Evolutionary conservation across 1,140 invertebrate species (phyloP).

Genomic region (Trachelipus rathkii): DNA sequence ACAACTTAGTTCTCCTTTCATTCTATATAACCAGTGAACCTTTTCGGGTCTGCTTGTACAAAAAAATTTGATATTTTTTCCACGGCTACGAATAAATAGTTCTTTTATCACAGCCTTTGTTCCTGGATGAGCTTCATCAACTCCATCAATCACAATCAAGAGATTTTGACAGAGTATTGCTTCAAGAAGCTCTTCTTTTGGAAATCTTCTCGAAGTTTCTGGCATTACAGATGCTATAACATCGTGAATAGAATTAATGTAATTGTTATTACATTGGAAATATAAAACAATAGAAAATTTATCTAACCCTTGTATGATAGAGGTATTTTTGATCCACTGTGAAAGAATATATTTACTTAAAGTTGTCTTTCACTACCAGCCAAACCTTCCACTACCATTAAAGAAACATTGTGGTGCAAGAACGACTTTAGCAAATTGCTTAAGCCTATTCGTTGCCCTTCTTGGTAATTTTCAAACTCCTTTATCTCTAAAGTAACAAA

Average conservation of each 20-base stretch:
- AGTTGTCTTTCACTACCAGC: neutral
- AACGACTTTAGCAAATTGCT: neutral
- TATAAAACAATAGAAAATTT: neutral
- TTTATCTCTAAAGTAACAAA: constrained; percentile 7
- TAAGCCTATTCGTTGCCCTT: neutral
- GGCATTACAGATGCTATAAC: neutral
- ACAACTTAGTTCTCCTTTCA: neutral
- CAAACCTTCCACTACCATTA: neutral
- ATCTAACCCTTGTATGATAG: neutral
- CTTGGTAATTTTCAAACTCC: neutral
- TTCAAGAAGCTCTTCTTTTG: neutral
- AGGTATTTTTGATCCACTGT: neutral
- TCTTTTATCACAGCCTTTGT: neutral
- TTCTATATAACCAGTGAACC: neutral
- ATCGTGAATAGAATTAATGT: neutral
- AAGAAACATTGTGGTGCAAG: neutral
- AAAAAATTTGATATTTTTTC: constrained; percentile 10
- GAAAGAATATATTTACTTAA: neutral
- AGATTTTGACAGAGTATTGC: neutral
- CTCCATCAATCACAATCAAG: neutral
- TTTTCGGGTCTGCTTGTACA: constrained; percentile 1
- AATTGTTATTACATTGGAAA: neutral
- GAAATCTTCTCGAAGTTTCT: constrained; percentile 1
- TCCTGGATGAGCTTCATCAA: neutral
- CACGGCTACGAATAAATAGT: neutral